A percentile compares a stretch with the other conserved stretches of the same genome.
These are phyloP conservation scores for Apoda limacodes DNA, from an alignment of 2,888 invertebrate genomes.

Conservation along the genomic window DNA sequence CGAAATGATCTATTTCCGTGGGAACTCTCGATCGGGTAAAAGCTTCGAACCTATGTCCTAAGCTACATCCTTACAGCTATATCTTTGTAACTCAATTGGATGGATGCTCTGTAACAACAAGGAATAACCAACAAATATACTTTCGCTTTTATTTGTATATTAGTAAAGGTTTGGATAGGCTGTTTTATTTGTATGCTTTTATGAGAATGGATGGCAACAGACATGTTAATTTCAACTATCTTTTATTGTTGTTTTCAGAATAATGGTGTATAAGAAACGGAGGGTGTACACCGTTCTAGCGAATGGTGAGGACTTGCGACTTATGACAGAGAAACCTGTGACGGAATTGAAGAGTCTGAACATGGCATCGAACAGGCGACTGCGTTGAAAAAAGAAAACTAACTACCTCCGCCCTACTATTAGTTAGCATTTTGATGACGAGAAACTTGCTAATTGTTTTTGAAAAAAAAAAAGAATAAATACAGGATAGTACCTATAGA, in stretches of 20 bases:
- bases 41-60: too few relatives aligned
- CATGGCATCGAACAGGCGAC: slow-evolving; percentile 35
- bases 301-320: slow-evolving; percentile 41
- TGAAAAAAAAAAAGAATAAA: slow-evolving; percentile 16
- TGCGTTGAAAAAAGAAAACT: slow-evolving; percentile 39
- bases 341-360: slow-evolving; percentile 56
- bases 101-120: too few relatives aligned
- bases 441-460: slow-evolving; percentile 3
- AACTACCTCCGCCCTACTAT: slow-evolving; percentile 19
- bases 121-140: too few relatives aligned
- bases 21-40: too few relatives aligned
- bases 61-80: too few relatives aligned
- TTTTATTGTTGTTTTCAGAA: slow-evolving; percentile 35
- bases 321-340: slow-evolving; percentile 43
- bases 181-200: too few relatives aligned
- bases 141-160: too few relatives aligned
- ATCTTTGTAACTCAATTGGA: too few relatives aligned
- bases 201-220: too few relatives aligned
- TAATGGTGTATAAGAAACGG: slow-evolving; percentile 57
- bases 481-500: slow-evolving; percentile 15
- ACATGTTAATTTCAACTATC: slow-evolving; percentile 1
- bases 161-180: too few relatives aligned
- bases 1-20: too few relatives aligned
- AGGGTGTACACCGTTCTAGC: slow-evolving; percentile 32
- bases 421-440: slow-evolving; percentile 8